Percentiles rank a stretch among this genome's conserved stretches.
Conservation (phyloP, 2,797 vertebrate species). For the Lagodon rhomboides region DNA sequence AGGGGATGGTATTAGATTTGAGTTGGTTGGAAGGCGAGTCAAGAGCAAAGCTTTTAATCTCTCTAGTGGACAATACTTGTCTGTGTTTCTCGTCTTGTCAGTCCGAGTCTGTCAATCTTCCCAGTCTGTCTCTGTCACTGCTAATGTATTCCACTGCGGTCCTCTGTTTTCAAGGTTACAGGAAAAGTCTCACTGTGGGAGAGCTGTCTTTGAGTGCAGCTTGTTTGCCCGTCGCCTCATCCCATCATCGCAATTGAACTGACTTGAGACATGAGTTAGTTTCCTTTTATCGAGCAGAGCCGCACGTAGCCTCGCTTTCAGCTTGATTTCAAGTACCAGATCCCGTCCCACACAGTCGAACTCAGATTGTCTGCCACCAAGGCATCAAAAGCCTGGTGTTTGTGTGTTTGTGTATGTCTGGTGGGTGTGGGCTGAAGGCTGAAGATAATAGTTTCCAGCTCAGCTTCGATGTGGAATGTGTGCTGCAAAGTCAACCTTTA, state of each 20-base stretch:
- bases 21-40: slow-evolving; percentile 75
- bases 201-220: slow-evolving; percentile 46
- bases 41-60: slow-evolving; percentile 84
- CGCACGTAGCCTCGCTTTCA: slow-evolving; percentile 12
- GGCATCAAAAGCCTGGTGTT: slow-evolving; percentile 47
- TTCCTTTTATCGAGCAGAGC: slow-evolving; percentile 41
- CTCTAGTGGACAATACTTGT: slow-evolving; percentile 66
- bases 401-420: slow-evolving; percentile 36
- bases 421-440: slow-evolving; percentile 33
- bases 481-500: slow-evolving; percentile 32
- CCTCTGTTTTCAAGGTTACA: slow-evolving; percentile 68
- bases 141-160: slow-evolving; percentile 52
- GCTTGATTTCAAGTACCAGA: slow-evolving; percentile 32
- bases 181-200: slow-evolving; percentile 61
- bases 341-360: slow-evolving; percentile 5
- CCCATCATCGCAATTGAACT: slow-evolving; percentile 39
- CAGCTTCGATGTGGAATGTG: slow-evolving; percentile 61
- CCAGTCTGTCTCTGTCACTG: slow-evolving; percentile 53
- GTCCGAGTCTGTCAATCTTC: slow-evolving; percentile 62
- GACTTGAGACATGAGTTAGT: slow-evolving; percentile 36
- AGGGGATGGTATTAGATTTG: slow-evolving; percentile 68
- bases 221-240: slow-evolving; percentile 45
- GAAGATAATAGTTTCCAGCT: slow-evolving; percentile 57
- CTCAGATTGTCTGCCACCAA: slow-evolving; percentile 13
- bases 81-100: slow-evolving; percentile 58